Conservation (phyloP, 2,797 vertebrate species). For the Semaprochilodus insignis region DNA sequence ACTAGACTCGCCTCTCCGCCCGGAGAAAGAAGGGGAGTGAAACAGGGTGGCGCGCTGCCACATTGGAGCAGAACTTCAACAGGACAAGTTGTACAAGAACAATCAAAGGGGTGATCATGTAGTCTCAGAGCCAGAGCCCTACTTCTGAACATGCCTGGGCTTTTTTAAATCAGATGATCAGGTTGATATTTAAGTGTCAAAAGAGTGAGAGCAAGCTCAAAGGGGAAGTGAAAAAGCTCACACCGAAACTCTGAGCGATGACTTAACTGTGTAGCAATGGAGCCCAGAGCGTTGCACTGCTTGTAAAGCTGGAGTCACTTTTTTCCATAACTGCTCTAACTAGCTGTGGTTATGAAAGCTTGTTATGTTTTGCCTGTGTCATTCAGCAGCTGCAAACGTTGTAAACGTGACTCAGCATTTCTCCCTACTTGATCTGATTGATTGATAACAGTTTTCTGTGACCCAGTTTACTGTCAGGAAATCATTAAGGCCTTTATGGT, state of each 20-base stretch:
- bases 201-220: background rate
- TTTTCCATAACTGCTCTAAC: background rate
- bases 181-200: background rate
- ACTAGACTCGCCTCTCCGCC: conserved; percentile 48
- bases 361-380: background rate
- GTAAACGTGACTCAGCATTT: conserved; percentile 10
- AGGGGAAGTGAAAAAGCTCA: conserved; percentile 37
- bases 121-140: background rate
- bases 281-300: background rate
- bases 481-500: background rate
- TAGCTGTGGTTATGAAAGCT: conserved; percentile 4
- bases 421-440: background rate
- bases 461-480: background rate
- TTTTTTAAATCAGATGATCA: background rate
- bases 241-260: background rate
- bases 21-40: background rate
- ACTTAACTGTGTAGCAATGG: background rate
- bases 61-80: background rate
- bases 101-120: no score
- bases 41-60: background rate
- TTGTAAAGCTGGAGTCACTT: background rate
- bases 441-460: background rate
- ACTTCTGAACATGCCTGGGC: no score
- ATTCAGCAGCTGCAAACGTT: background rate
- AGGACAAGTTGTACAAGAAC: no score